Base-by-base conservation (phyloP, 2,797 vertebrate genomes). In the Nannoperca australis region DNA sequence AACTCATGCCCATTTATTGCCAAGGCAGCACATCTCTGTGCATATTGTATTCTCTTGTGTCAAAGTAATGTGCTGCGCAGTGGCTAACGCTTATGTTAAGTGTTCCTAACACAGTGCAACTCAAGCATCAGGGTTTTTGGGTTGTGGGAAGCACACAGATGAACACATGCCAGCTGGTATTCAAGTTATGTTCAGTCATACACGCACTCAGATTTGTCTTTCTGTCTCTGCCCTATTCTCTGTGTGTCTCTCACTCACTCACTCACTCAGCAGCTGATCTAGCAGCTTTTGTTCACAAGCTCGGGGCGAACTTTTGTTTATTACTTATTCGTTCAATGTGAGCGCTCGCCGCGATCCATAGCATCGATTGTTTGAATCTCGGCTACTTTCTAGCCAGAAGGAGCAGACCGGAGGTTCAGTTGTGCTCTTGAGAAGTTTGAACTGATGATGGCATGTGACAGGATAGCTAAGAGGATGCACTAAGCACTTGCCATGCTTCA, bases 401-500 rank as follows among this genome's bases (percentile, higher is more conserved):
- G 56, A 50, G 10, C 51, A 66, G 58, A 58, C 32, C 1, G 47
- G 42, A 38, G 61, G 7, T 61, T 82, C 42, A n/a, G 59, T 40
- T 17, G 10, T 17, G 7, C 76, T 64, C 70, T 36, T 2, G 64
- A 55, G 83, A 70, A 17, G 65, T 62, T 75, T 51, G 77, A 71
- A 66, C 17, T 45, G 50, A 51, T 73, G 71, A 80, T 72, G 66
- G 60, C 77, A 85, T 84, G 82, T 66, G 75, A 62, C 85, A 32
- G 80, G 64, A 55, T 5, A 13, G 83, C 81, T 72, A 15, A 87
- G 87, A 90, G 78, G 89, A 89, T 82, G 84, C 53, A 9, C 88
- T 86, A 73, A 89, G 85, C 72, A 40, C 79, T 88, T 38, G 79
- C 79, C 80, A 72, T 67, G 76, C 77, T 92, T 81, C 75, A 85